A percentile compares a stretch with the other conserved stretches of the same genome.
Conservation (phyloP, 2,113 vertebrate species). For the Dunckerocampus dactyliophorus region DNA sequence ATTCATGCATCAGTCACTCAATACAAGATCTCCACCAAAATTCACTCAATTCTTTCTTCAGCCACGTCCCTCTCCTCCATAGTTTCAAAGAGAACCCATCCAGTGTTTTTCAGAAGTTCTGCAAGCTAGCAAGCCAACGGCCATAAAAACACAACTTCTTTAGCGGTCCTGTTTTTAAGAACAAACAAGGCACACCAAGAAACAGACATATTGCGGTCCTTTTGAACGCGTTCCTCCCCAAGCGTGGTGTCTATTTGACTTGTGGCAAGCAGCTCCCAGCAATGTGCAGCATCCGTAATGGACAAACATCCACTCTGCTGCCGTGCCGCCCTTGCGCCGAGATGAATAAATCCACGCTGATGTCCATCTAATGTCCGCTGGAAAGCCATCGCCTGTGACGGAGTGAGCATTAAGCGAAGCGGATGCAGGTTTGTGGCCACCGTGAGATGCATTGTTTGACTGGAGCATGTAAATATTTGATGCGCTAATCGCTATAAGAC, state of each 20-base stretch:
- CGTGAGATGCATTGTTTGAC: slow-evolving; percentile 14
- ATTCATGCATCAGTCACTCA: too few relatives aligned
- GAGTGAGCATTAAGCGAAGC: slow-evolving; percentile 46
- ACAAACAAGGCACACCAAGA: too few relatives aligned
- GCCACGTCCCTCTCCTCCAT: too few relatives aligned
- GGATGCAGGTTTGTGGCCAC: slow-evolving; percentile 19
- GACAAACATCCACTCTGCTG: slow-evolving; percentile 32
- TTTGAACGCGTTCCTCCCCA: slow-evolving; percentile 21
- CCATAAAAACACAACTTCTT: too few relatives aligned
- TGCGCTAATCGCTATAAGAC: not conserved
- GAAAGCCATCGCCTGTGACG: slow-evolving; percentile 48
- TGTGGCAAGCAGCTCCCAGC: slow-evolving; percentile 12
- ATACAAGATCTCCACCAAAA: too few relatives aligned
- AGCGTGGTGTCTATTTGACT: slow-evolving; percentile 12
- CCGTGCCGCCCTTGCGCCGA: slow-evolving; percentile 30
- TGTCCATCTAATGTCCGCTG: slow-evolving; percentile 48
- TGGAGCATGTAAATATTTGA: not conserved
- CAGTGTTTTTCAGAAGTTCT: too few relatives aligned
- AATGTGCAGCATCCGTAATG: slow-evolving; percentile 41
- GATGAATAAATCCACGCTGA: slow-evolving; percentile 48
- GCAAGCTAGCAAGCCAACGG: too few relatives aligned
- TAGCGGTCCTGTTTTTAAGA: too few relatives aligned
- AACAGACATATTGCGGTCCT: not conserved
- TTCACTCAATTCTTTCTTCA: too few relatives aligned
- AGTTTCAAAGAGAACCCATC: too few relatives aligned